phyloP scores from a whole-genome alignment of 2,888 invertebrate genomes.

The Podabrus alpinus region DNA sequence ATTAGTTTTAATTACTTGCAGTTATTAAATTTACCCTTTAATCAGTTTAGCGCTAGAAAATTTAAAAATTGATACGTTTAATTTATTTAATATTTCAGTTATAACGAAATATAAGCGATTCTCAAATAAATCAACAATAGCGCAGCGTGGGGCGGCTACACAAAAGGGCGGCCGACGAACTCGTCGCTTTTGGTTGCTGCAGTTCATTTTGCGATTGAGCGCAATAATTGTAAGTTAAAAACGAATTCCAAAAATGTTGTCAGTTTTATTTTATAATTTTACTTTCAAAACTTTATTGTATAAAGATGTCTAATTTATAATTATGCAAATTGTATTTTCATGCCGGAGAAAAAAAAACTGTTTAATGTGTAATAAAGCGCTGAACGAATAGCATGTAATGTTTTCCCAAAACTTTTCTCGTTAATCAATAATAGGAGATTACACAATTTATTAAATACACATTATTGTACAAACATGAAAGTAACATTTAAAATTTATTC shows the following conservation, averaged over 20 bases:
- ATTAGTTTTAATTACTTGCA: neutral
- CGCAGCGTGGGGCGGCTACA: neutral
- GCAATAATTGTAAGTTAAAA: neutral
- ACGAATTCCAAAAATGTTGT: neutral
- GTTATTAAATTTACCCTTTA: neutral
- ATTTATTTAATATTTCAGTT: neutral
- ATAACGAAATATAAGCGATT: neutral
- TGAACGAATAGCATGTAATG: neutral
- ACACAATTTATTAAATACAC: constrained; percentile 1
- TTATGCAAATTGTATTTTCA: neutral
- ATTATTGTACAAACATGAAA: constrained; percentile 2
- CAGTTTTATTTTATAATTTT: neutral
- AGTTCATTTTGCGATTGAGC: neutral
- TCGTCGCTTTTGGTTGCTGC: neutral
- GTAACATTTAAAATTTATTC: constrained; percentile 1
- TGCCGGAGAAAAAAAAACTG: neutral
- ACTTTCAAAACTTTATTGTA: neutral
- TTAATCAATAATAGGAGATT: neutral
- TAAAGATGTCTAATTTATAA: neutral
- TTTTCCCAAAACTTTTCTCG: neutral
- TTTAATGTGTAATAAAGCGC: neutral
- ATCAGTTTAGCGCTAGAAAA: neutral
- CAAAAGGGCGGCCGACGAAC: neutral
- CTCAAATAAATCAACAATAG: neutral
- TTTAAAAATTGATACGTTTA: neutral